These are phyloP conservation scores for Plagodis pulveraria DNA, from an alignment of 2,888 invertebrate species.

Conservation along the genomic window DNA sequence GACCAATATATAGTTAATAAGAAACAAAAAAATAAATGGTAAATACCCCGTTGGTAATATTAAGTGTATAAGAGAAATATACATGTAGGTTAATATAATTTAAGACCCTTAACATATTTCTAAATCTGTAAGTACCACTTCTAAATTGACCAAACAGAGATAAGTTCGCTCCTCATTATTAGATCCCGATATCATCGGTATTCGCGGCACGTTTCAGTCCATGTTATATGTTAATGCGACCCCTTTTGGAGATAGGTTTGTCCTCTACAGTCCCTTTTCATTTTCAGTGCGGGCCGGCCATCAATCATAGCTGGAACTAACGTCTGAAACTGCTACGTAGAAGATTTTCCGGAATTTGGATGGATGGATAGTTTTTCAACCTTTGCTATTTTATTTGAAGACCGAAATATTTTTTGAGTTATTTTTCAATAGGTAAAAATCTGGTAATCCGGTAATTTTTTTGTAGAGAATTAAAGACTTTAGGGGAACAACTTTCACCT, in stretches of 20 bases:
- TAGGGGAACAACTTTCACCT: no score
- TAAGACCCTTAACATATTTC: no score
- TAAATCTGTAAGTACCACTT: background rate
- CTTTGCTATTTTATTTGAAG: background rate
- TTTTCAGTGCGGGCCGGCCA: slow-evolving; percentile 30
- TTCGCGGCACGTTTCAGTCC: slow-evolving; percentile 25
- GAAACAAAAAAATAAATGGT: no score
- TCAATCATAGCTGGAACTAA: slow-evolving; percentile 27
- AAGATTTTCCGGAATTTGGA: slow-evolving; percentile 2
- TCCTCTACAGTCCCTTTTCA: slow-evolving; percentile 21
- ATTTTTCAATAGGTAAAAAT: no score
- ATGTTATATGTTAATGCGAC: slow-evolving; percentile 30
- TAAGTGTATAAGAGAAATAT: no score
- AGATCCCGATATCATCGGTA: slow-evolving; percentile 9
- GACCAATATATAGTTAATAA: no score
- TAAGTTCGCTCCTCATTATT: slow-evolving; percentile 15
- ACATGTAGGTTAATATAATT: no score
- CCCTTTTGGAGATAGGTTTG: slow-evolving; percentile 28
- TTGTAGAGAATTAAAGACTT: no score
- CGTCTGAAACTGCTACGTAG: slow-evolving; percentile 9
- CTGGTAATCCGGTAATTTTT: no score
- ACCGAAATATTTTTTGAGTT: no score
- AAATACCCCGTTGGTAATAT: no score
- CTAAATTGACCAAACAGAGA: slow-evolving; percentile 11
- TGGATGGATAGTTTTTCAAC: background rate